Percentiles rank a stretch among this genome's conserved stretches.
These are phyloP conservation scores for Acanthochromis polyacanthus DNA, from an alignment of 2,113 vertebrate genomes.

Conservation along the genomic window DNA sequence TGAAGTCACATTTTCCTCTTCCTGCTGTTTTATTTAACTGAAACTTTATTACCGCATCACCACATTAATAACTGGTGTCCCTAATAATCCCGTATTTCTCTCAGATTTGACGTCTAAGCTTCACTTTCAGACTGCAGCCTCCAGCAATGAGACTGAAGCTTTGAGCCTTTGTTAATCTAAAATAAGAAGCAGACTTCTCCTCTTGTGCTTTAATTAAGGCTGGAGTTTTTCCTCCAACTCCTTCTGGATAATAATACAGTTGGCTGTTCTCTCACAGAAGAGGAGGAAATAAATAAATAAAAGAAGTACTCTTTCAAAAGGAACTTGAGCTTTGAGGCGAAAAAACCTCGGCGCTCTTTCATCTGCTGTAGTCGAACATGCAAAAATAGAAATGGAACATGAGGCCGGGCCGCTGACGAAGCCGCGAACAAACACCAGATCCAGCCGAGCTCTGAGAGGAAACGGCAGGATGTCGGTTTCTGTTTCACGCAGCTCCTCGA, in stretches of 20 bases:
- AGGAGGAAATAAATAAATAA: too few species aligned
- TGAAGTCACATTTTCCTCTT: too few species aligned
- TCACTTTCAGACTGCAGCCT: too few species aligned
- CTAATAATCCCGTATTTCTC: too few species aligned
- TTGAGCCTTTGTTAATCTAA: too few species aligned
- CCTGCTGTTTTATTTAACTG: too few species aligned
- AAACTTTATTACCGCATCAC: too few species aligned
- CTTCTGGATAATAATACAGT: conserved; percentile 36
- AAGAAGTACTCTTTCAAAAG: conserved; percentile 10
- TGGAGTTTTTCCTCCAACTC: conserved; percentile 15
- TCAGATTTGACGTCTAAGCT: too few species aligned
- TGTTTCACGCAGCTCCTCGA: conserved; percentile 27
- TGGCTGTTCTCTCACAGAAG: conserved; percentile 22
- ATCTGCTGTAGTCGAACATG: conserved; percentile 52
- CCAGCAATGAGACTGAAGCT: too few species aligned
- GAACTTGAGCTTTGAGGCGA: conserved; percentile 30
- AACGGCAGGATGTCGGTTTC: conserved; percentile 64
- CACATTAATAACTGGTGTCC: too few species aligned
- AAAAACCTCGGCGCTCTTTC: conserved; percentile 42
- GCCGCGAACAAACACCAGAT: conserved; percentile 57
- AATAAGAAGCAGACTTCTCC: background rate
- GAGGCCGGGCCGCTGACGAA: conserved; percentile 54
- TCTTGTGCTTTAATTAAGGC: conserved; percentile 1
- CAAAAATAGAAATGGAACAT: conserved; percentile 71
- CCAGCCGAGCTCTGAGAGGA: conserved; percentile 51